These are phyloP conservation scores for Tiliqua scincoides DNA, from an alignment of 2,113 vertebrate species.

Conservation along the genomic window DNA sequence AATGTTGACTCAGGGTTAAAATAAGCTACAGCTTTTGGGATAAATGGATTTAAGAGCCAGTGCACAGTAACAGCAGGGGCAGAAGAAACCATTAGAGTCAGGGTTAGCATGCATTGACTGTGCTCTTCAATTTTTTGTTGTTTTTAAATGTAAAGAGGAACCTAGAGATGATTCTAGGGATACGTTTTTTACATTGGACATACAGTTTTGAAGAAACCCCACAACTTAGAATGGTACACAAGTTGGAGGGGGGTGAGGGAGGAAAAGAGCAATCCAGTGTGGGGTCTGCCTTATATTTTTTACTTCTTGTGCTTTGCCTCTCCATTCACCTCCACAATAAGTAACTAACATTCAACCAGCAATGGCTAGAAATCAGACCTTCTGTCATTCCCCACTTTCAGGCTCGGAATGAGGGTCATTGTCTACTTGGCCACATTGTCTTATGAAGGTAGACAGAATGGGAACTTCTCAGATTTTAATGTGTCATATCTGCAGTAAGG, in stretches of 20 bases:
- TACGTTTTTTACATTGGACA: too few species aligned
- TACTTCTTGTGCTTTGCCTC: too few species aligned
- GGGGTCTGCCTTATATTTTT: too few species aligned
- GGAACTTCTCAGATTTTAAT: conserved; percentile 34
- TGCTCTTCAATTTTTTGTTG: neutral
- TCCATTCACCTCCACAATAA: too few species aligned
- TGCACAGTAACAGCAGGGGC: conserved; percentile 13
- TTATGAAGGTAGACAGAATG: conserved; percentile 4
- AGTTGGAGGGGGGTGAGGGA: too few species aligned
- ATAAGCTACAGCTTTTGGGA: conserved; percentile 27
- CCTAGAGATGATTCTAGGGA: neutral
- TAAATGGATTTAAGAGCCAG: conserved; percentile 31
- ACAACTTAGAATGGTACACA: too few species aligned
- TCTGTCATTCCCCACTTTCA: neutral
- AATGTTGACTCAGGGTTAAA: conserved; percentile 23
- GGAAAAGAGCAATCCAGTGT: too few species aligned
- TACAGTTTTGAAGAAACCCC: too few species aligned
- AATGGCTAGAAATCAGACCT: neutral
- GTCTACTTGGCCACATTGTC: neutral
- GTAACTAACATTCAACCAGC: neutral
- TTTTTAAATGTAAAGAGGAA: neutral
- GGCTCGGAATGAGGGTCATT: neutral
- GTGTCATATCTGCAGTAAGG: neutral
- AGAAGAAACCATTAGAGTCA: conserved; percentile 12
- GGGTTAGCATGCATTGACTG: neutral